These are phyloP conservation scores for Mechanitis messenoides DNA, from an alignment of 2,888 invertebrate genomes.

Conservation along the genomic window DNA sequence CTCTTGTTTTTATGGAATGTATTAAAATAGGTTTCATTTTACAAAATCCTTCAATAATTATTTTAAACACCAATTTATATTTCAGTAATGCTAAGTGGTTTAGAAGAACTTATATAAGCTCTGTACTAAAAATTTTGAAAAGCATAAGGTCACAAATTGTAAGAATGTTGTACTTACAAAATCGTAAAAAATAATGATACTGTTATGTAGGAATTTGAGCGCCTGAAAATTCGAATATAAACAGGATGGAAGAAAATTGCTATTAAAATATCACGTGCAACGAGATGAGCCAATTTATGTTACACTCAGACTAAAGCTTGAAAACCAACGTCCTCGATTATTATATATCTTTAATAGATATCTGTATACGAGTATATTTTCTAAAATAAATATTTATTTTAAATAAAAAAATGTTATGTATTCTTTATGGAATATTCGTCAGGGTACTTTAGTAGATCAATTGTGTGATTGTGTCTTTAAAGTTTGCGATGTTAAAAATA, in stretches of 20 bases:
- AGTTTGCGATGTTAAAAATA: too few relatives aligned
- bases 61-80: background rate
- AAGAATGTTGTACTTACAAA: constrained; percentile 31
- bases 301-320: background rate
- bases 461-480: too few relatives aligned
- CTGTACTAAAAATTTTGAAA: constrained; percentile 20
- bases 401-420: too few relatives aligned
- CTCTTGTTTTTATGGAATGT: too few relatives aligned
- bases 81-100: background rate
- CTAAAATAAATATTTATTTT: too few relatives aligned
- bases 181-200: constrained; percentile 33
- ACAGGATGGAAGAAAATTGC: constrained; percentile 23
- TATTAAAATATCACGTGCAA: constrained; percentile 23
- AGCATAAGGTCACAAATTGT: constrained; percentile 28
- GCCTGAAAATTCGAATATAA: constrained; percentile 29
- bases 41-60: too few relatives aligned
- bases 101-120: background rate
- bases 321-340: background rate
- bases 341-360: background rate
- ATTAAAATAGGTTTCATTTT: too few relatives aligned
- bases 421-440: too few relatives aligned
- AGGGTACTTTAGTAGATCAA: too few relatives aligned
- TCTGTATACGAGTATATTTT: too few relatives aligned
- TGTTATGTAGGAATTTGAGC: constrained; percentile 28
- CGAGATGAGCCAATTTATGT: constrained; percentile 11